These are phyloP conservation scores for Phrynosoma platyrhinos DNA, from an alignment of 2,113 vertebrate species.

Conservation along the genomic window DNA sequence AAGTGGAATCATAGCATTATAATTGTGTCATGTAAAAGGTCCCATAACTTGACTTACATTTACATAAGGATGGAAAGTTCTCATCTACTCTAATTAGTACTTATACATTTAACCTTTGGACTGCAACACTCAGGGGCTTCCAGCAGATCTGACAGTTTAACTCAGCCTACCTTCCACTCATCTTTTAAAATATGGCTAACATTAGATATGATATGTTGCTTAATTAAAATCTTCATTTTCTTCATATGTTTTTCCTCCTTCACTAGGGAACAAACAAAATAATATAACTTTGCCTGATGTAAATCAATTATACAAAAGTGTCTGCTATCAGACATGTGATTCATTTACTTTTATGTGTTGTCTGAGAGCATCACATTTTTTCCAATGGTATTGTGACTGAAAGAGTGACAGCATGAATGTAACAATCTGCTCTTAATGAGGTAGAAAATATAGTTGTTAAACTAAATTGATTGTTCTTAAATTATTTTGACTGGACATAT, in stretches of 20 bases:
- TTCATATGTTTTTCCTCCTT: neutral
- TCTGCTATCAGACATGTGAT: slow-evolving; percentile 12
- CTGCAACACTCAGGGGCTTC: too few species aligned
- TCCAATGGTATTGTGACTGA: slow-evolving; percentile 11
- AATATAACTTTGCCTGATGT: neutral
- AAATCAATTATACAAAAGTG: slow-evolving; percentile 9
- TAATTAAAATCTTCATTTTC: neutral
- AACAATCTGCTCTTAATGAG: slow-evolving; percentile 29
- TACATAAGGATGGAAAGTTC: neutral
- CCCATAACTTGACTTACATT: neutral
- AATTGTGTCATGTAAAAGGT: too few species aligned
- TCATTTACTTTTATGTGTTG: slow-evolving; percentile 27
- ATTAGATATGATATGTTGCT: neutral
- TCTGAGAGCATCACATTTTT: slow-evolving; percentile 33
- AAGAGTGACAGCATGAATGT: neutral
- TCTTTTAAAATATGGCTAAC: too few species aligned
- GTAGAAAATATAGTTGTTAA: slow-evolving; percentile 31
- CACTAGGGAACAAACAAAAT: neutral
- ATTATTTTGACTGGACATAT: slow-evolving; percentile 21
- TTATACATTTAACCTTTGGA: too few species aligned
- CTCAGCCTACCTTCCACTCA: too few species aligned
- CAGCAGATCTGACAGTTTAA: too few species aligned
- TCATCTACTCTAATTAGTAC: neutral
- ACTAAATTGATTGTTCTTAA: slow-evolving; percentile 23
- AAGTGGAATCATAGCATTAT: too few species aligned